These are phyloP conservation scores for Catajapyx aquilonaris DNA, from an alignment of 1,140 invertebrate genomes.

Conservation along the genomic window DNA sequence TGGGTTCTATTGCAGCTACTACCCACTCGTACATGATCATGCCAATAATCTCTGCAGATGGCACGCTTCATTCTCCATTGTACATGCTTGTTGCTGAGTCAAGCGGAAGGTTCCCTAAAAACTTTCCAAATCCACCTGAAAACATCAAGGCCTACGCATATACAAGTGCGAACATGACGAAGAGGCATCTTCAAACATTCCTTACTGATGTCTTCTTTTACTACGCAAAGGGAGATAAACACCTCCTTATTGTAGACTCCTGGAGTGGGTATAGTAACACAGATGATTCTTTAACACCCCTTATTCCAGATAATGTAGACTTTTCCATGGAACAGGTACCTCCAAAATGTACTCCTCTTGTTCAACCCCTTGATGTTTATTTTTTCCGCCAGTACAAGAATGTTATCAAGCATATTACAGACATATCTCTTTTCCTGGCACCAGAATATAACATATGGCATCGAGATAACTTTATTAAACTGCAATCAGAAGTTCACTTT, in stretches of 20 bases:
- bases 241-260: neutral
- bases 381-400: conserved; percentile 1
- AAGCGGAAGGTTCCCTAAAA: neutral
- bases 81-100: neutral
- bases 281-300: neutral
- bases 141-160: neutral
- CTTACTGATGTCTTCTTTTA: neutral
- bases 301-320: neutral
- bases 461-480: conserved; percentile 1
- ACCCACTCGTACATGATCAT: conserved; percentile 10
- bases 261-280: neutral
- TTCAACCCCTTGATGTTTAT: neutral
- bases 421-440: neutral
- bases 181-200: neutral
- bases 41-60: conserved; percentile 4
- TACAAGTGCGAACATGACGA: conserved; percentile 1
- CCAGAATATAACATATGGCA: neutral
- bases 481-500: neutral
- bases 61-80: neutral
- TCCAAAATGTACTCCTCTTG: neutral
- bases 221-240: neutral
- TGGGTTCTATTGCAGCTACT: conserved; percentile 7
- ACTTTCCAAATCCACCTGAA: neutral
- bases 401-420: neutral
- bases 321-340: neutral